Base-by-base conservation (phyloP, 2,888 invertebrate genomes). In the Caenorhabditis parvicauda region DNA sequence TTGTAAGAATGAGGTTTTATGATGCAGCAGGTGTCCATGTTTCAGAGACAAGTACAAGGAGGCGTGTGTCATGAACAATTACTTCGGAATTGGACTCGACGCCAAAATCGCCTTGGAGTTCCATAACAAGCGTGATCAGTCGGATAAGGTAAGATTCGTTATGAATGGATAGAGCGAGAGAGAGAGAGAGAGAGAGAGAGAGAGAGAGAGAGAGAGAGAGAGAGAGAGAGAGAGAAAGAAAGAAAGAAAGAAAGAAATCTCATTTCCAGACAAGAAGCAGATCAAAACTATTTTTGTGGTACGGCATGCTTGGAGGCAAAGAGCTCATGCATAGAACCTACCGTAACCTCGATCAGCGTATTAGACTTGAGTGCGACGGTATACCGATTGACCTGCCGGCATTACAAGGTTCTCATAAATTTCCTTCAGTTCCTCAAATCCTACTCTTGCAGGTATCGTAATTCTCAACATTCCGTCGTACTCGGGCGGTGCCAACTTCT, bases 401-500 rank as follows among this genome's bases (percentile, higher is more conserved):
- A 64, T 84, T 96, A 27, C 95, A 95, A 83, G 95, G 74, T 61
- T 6, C 6, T 5, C 28, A 19, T 19, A 28, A n/a, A 46, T n/a
- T n/a, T n/a, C n/a, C n/a, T n/a, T n/a, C n/a, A n/a, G n/a, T n/a
- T n/a, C 94, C 94, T 32, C 35, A 32, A 32, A 12, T 32, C n/a
- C n/a, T n/a, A n/a, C n/a, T n/a, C n/a, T n/a, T 29, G 93, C 95
- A 83, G 95, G 77, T 38, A 94, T 95, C 77, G 95, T 95, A 24
- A 90, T 96, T 32, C 85, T 96, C 22, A 96, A 96, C 84, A 96
- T 96, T 82, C 90, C 90, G 63, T 93, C 93, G 77, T 95, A 95
- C 83, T 93, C 94, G 89, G 95, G 95, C 4, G 96, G 96, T 43
- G 92, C 93, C 28, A 95, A 95, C 83, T 96, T 96, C 83, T 96